These are phyloP conservation scores for Propithecus coquereli DNA, from an alignment of 2,113 vertebrate species.

Conservation along the genomic window DNA sequence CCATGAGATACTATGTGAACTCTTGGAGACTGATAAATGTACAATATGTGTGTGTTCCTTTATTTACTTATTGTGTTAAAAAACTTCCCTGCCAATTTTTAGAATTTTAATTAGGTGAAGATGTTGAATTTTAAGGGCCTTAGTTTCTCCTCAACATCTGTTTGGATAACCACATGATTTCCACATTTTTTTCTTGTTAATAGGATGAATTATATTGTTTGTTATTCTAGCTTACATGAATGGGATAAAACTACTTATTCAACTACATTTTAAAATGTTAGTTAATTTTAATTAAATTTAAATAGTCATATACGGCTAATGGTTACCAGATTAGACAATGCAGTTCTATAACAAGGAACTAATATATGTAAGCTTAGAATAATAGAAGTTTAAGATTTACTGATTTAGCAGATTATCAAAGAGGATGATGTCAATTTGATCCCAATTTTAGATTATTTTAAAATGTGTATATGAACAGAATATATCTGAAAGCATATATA, in stretches of 20 bases:
- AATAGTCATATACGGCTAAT: not conserved
- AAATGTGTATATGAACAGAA: not conserved
- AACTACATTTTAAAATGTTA: not conserved
- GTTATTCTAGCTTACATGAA: not conserved
- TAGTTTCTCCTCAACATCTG: not conserved
- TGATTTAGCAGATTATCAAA: not conserved
- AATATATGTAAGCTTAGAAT: not conserved
- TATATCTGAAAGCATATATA: not conserved
- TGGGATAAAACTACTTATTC: not conserved
- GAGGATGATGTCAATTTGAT: not conserved
- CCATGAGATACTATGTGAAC: not conserved
- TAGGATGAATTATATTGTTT: not conserved
- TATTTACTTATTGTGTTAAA: not conserved
- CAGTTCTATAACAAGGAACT: not conserved
- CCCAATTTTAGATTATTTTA: not conserved
- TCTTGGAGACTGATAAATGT: not conserved
- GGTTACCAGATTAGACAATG: not conserved
- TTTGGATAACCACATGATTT: not conserved
- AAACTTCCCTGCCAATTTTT: not conserved
- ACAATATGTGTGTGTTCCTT: not conserved
- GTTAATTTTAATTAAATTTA: not conserved
- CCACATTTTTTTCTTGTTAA: constrained; percentile 8
- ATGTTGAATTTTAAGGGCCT: not conserved
- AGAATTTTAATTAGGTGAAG: not conserved
- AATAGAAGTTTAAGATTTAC: not conserved